Evolutionary conservation across 2,888 invertebrate genomes (phyloP).

Genomic region (Agrochola circellaris): DNA sequence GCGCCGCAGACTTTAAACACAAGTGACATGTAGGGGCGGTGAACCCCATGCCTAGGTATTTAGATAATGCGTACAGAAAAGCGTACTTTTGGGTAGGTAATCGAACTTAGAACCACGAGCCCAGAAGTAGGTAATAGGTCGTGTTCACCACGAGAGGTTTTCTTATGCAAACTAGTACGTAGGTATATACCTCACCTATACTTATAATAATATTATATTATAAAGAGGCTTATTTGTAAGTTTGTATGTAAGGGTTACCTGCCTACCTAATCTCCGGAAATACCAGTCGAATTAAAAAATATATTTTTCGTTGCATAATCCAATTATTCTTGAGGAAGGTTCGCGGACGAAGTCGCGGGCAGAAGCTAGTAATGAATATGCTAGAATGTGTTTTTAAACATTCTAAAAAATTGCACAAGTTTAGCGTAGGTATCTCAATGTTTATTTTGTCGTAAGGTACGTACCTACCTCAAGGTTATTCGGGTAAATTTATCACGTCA

Average conservation of each 20-base stretch:
- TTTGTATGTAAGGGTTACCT: too few relatives aligned
- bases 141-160: not conserved
- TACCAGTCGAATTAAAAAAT: too few relatives aligned
- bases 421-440: constrained; percentile 18
- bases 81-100: not conserved
- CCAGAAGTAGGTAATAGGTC: not conserved
- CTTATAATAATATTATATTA: too few relatives aligned
- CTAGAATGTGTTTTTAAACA: constrained; percentile 23
- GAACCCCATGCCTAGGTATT: not conserved
- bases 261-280: too few relatives aligned
- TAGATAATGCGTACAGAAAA: not conserved
- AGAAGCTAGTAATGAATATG: not conserved
- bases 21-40: not conserved
- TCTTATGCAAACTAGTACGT: not conserved
- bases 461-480: constrained; percentile 34
- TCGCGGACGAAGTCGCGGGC: too few relatives aligned
- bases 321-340: too few relatives aligned
- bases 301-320: too few relatives aligned
- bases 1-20: not conserved
- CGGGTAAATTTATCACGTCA: constrained; percentile 30
- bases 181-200: too few relatives aligned
- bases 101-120: not conserved
- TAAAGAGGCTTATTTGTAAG: too few relatives aligned
- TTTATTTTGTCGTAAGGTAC: constrained; percentile 44
- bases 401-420: constrained; percentile 28